A percentile compares a stretch with the other conserved stretches of the same genome.
phyloP scores from a whole-genome alignment of 2,797 vertebrate genomes.

The Premnoplex brunnescens region DNA sequence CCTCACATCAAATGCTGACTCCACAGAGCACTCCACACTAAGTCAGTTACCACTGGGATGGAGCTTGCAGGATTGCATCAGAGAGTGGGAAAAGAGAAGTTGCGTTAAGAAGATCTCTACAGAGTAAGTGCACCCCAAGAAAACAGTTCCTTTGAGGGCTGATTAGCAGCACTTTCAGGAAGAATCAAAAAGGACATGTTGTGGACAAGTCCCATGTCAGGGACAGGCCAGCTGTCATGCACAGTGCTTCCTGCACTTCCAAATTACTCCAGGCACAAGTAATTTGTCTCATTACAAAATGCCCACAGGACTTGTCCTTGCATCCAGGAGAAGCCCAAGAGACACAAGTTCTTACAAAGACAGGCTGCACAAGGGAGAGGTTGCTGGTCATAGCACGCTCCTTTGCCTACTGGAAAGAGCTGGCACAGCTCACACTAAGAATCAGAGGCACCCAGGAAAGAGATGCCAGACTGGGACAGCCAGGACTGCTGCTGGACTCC shows the following conservation, averaged over 20 bases:
- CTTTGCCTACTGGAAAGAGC: background rate
- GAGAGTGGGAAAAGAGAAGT: background rate
- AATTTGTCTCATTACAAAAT: background rate
- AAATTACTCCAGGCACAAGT: background rate
- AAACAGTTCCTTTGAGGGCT: background rate
- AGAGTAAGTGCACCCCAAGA: background rate
- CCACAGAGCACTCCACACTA: background rate
- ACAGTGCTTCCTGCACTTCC: background rate
- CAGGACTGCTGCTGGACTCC: background rate
- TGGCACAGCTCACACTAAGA: background rate
- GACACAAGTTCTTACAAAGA: background rate
- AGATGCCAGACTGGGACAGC: background rate
- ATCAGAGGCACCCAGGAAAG: background rate
- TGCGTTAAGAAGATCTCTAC: background rate
- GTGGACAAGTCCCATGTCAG: background rate
- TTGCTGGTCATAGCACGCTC: background rate
- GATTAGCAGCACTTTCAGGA: background rate
- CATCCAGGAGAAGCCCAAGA: background rate
- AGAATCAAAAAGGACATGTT: background rate
- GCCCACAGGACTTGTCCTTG: background rate
- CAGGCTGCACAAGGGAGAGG: background rate
- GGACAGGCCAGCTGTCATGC: background rate
- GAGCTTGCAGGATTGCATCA: background rate
- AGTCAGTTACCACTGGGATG: background rate
- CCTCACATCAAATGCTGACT: background rate